Base-by-base conservation (phyloP, 2,797 vertebrate genomes). In the Pseudopleuronectes americanus region DNA sequence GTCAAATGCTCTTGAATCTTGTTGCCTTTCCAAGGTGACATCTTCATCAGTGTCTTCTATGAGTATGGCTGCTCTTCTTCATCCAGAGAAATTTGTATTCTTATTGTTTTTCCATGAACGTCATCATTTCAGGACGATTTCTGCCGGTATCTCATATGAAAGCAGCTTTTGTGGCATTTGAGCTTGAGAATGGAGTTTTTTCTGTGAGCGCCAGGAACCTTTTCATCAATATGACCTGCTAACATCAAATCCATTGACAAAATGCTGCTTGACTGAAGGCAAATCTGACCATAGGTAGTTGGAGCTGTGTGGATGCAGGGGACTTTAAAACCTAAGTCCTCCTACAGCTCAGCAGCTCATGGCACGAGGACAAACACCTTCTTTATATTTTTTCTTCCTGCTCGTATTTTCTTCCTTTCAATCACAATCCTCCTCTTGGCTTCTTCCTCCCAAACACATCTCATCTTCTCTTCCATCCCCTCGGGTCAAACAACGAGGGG, bases 401-500 rank as follows among this genome's bases (percentile, higher is more conserved):
- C 53, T 41, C 22, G 53, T 51, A 38, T 83, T 82, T 52, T 68
- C 54, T 66, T 61, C 61, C 52, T 63, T 74, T 71, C 43, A 69
- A 51, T 67, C 59, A 38, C 10, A 41, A 17, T 21, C 31, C 19
- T 23, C 48, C 67, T 59, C 38, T 14, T 16, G 60, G 9, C 48
- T 47, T 53, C 13, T 56, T 51, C 49, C 47, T 69, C 19, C 24
- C 23, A 63, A 76, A 73, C 77, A 51, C 71, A 69, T 78, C 68
- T 77, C 57, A 64, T 64, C 74, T 68, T 61, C 56, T 66, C 65
- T 54, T 65, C 61, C 57, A 45, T 55, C 24, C 6, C 75, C 83
- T 80, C 60, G 13, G 68, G 88, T 69, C 77, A 85, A 80, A 78
- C 74, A 80, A 58, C 68, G 45, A 63, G 14, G 8, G 36, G 53